Evolutionary conservation across 2,113 vertebrate genomes (phyloP).

Genomic region (Gallinago paraguaiae): DNA sequence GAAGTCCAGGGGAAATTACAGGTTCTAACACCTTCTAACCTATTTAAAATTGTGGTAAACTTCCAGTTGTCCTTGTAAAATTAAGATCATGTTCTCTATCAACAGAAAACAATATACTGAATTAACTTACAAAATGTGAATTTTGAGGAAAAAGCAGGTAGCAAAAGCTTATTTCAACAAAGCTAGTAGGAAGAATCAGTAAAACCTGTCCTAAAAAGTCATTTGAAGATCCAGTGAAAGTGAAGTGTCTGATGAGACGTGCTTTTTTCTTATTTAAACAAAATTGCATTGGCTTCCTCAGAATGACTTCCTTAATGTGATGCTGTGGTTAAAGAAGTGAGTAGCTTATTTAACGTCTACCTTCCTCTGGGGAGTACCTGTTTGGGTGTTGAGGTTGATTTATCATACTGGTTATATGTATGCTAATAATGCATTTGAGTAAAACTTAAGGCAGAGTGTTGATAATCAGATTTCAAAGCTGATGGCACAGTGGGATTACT

Average conservation of each 20-base stretch:
- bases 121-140: not conserved
- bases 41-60: not conserved
- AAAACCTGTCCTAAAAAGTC: not conserved
- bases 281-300: not conserved
- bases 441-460: not conserved
- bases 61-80: not conserved
- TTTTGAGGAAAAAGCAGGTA: not conserved
- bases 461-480: slow-evolving; percentile 29
- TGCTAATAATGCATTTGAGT: slow-evolving; percentile 2
- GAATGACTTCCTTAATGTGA: not conserved
- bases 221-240: not conserved
- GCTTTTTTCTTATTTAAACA: not conserved
- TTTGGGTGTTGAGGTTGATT: not conserved
- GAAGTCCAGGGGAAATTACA: not conserved
- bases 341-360: not conserved
- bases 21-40: not conserved
- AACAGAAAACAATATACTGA: not conserved
- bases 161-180: not conserved
- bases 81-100: not conserved
- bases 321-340: not conserved
- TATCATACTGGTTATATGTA: not conserved
- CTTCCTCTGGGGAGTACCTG: not conserved
- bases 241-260: not conserved
- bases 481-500: not conserved
- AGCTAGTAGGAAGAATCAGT: not conserved